Conservation (phyloP, 2,113 vertebrate genomes). For the Notarius quadriscutis region DNA sequence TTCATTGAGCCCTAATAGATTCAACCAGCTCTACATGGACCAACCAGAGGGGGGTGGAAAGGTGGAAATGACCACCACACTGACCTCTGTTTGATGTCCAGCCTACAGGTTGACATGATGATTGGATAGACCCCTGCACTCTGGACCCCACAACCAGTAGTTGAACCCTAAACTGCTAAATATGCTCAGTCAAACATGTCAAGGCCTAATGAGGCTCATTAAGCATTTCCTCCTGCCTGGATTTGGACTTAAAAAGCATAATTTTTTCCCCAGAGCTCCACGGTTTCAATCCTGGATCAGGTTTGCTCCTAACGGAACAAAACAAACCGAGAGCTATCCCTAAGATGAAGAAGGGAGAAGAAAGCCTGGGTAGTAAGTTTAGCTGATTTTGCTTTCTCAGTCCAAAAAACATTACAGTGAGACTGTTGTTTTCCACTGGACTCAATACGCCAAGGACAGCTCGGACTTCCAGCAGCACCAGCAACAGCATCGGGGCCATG, state of each 20-base stretch:
- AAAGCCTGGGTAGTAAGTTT: constrained; percentile 10
- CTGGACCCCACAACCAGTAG: constrained; percentile 57
- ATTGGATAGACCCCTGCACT: constrained; percentile 64
- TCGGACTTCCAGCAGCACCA: constrained; percentile 29
- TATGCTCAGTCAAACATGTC: constrained; percentile 71
- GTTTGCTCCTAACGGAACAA: constrained; percentile 8
- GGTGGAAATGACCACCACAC: constrained; percentile 32
- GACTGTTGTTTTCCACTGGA: constrained; percentile 35
- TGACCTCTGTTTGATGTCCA: constrained; percentile 60
- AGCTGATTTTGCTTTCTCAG: constrained; percentile 10
- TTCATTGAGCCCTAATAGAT: constrained; percentile 49
- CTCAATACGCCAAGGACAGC: constrained; percentile 33
- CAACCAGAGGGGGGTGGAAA: not conserved
- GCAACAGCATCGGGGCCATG: constrained; percentile 6
- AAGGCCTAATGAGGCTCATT: constrained; percentile 70
- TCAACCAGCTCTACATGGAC: constrained; percentile 46
- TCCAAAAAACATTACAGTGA: constrained; percentile 40
- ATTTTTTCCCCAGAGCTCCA: not conserved
- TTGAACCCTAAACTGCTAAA: constrained; percentile 63
- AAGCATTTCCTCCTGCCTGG: constrained; percentile 62
- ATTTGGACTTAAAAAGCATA: constrained; percentile 34
- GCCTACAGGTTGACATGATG: constrained; percentile 61
- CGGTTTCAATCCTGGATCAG: not conserved
- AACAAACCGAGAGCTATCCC: not conserved
- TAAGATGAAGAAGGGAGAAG: not conserved